Base-by-base conservation (phyloP, 2,888 invertebrate genomes). In the Vanessa cardui region DNA sequence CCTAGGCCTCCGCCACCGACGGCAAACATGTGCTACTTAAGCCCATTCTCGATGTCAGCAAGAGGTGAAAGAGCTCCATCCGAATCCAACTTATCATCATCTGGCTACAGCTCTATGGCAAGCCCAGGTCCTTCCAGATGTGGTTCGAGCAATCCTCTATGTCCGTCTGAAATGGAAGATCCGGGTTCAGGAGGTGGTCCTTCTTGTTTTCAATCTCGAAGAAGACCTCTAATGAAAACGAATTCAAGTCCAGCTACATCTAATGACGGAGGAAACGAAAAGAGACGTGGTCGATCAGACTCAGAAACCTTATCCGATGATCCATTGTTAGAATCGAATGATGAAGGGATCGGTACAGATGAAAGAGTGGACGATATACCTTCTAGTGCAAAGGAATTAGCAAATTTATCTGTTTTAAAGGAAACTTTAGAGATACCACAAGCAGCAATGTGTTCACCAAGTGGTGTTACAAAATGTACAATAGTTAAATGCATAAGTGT, bases 101-200 rank as follows among this genome's bases (percentile, higher is more conserved):
- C 96, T 0, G 97, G 97, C 9, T 97, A 97, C 83, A 96, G 96
- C 73, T 97, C 96, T 3, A 96, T 97, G 96, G 96, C 97, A 0
- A 96, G 96, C 85, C 97, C 97, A 0, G 96, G 96, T 0, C 96
- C 96, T 6, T 96, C 96, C 0, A 91, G 97, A 71, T 97, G 97
- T 81, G 96, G 96, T 7, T 97, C 96, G 0, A 96, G 95, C 79
- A 97, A 96, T 83, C 96, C 96, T 0, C 83, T 97, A 4, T 96
- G 96, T 81, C 95, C 96, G 1, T 95, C 95, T 15, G 96, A 96
- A 88, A 95, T 95, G 94, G 96, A 96, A 78, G 96, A 96, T 77
- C 95, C 95, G 1, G 95, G 95, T 1, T 94, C 94, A 58, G 95
- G 94, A 0, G 93, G 93, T 1, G 93, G 93, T 5, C 92, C 87